Base-by-base conservation (phyloP, 2,797 vertebrate genomes). In the Gouania willdenowi region DNA sequence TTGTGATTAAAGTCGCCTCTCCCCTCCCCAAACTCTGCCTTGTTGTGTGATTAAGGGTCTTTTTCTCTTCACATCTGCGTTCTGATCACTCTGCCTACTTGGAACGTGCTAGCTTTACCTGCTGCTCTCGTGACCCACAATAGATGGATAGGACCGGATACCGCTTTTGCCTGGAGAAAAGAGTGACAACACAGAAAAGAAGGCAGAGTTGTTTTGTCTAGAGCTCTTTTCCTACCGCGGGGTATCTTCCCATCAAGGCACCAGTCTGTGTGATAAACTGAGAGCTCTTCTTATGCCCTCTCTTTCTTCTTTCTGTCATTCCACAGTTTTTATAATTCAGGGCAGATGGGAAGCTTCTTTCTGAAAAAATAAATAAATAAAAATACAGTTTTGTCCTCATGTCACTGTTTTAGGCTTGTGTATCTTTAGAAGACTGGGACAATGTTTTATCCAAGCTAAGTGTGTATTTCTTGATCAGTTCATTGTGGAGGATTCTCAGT, bases 201-300 rank as follows among this genome's bases (percentile, higher is more conserved):
- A 54, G 66, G 45, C 45, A 26, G 42, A 32, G 37, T 45, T 90
- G 80, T 89, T 91, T 85, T 85, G 89, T 85, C 88, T 88, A 71
- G 50, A 42, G 33, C 59, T 66, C 43, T 39, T 49, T 26, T 62
- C 50, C 62, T 51, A 54, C 45, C 66, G 38, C 52, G 23, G 28
- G 32, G 58, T 83, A 87, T 90, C 87, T 80, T 49, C 56, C 38
- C 50, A 88, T 87, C 82, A 71, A 44, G 76, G 76, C 83, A 75
- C 79, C 74, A 68, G 80, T 64, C 48, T 50, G 13, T 33, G 32
- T 55, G 80, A 85, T 83, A 88, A 80, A 43, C 55, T 46, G 61
- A 78, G 67, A 68, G 73, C 45, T 78, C 66, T 59, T 77, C 35
- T 26, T 14, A 20, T 26, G 54, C 44, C 51, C 54, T 66, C 38